phyloP scores from a whole-genome alignment of 1,140 invertebrate genomes.

The Formica selysi region DNA sequence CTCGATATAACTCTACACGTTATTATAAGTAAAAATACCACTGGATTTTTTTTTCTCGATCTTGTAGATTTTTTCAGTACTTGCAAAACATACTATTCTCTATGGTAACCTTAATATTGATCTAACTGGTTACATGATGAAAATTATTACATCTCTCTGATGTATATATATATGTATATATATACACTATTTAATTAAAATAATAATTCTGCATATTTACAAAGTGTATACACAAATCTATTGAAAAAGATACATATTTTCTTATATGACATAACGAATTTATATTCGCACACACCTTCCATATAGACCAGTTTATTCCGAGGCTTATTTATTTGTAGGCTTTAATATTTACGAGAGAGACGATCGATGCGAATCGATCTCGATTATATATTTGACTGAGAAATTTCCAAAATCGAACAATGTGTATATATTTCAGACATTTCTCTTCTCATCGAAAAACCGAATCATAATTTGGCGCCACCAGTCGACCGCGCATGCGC shows the following conservation, averaged over 20 bases:
- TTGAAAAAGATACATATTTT: background rate
- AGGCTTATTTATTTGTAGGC: background rate
- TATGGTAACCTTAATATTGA: conserved; percentile 20
- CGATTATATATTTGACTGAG: background rate
- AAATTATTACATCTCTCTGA: background rate
- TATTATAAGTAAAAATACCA: background rate
- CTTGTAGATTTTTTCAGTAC: background rate
- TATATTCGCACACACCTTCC: background rate
- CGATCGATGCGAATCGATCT: background rate
- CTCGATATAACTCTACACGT: background rate
- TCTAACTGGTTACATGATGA: background rate
- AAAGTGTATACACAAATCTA: background rate
- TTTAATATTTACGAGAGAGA: background rate
- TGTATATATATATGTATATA: too few species aligned
- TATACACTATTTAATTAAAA: background rate
- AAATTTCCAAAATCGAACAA: background rate
- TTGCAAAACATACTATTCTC: background rate
- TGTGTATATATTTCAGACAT: background rate
- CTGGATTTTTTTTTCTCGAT: background rate
- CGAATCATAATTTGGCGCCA: conserved; percentile 44
- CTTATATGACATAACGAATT: background rate
- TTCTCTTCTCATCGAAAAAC: background rate
- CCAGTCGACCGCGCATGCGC: conserved; percentile 31
- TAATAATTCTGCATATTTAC: background rate
- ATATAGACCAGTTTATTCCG: background rate